phyloP scores from a whole-genome alignment of 2,888 invertebrate genomes.

The Athrips mouffetella region DNA sequence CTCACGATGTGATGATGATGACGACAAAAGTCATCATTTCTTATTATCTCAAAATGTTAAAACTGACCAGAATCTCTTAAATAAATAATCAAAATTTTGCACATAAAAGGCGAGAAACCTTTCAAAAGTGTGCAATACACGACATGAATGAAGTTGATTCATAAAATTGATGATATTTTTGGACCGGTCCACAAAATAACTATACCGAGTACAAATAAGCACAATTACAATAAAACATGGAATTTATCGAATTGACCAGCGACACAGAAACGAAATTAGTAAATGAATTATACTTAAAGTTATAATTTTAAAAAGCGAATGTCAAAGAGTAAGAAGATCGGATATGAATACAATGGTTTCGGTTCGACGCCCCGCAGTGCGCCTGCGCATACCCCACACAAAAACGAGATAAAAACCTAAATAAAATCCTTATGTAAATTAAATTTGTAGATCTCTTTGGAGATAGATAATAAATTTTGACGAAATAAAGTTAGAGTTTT shows the following conservation, averaged over 20 bases:
- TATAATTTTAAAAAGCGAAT: slow-evolving; percentile 67
- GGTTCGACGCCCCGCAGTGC: slow-evolving; percentile 60
- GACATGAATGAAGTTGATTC: slow-evolving; percentile 16
- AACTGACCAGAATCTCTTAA: too few species aligned
- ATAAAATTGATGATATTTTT: slow-evolving; percentile 5
- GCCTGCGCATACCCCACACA: slow-evolving; percentile 53
- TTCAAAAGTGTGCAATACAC: slow-evolving; percentile 2
- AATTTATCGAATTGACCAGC: slow-evolving; percentile 18
- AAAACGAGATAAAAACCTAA: slow-evolving; percentile 61
- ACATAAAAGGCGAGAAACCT: background rate
- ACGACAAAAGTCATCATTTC: too few species aligned
- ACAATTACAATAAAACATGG: slow-evolving; percentile 13
- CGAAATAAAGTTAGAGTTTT: background rate
- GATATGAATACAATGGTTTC: slow-evolving; percentile 66
- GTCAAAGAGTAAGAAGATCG: slow-evolving; percentile 64
- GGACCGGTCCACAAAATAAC: slow-evolving; percentile 2
- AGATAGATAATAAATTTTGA: slow-evolving; percentile 27
- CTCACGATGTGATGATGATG: too few species aligned
- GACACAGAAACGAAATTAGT: slow-evolving; percentile 45
- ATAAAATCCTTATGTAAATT: slow-evolving; percentile 73
- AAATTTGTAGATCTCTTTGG: slow-evolving; percentile 58
- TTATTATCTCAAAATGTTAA: too few species aligned
- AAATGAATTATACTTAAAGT: slow-evolving; percentile 60
- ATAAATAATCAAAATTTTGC: background rate
- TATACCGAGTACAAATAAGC: slow-evolving; percentile 7